Evolutionary conservation across 2,888 invertebrate species (phyloP), one percentile per base, ranked within the genome.

Genomic region (Petrophora chlorosata): DNA sequence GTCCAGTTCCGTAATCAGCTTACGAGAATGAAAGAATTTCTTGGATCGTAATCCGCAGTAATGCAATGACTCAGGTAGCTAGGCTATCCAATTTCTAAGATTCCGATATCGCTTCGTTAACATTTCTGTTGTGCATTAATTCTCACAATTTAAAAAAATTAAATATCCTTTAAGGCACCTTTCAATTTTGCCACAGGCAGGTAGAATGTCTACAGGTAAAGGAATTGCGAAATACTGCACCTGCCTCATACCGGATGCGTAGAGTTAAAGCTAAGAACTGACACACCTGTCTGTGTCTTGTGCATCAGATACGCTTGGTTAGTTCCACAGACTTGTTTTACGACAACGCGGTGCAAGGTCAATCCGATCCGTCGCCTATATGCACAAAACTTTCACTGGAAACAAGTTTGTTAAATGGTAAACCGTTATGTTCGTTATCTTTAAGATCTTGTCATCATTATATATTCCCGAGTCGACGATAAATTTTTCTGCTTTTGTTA

Each of bases 301-400:
- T 36, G 26, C 41, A 35, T 52, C 40, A 35, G 34, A 17, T 38
- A 22, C 33, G 34, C 36, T 41, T 39, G 40, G 47, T 50, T 47
- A 51, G 44, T 15, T 45, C 41, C 29, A 49, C 19, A 60, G 50
- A 67, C 70, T 66, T 48, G 68, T 73, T 71, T 65, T 59, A 61
- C 61, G 39, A 63, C 56, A 61, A 39, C 38, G 26, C 51, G 39
- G 39, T 58, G 59, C 73, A 72, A 73, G 76, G 76, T 73, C 75
- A 71, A 65, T 61, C 53, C 50, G 57, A 58, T 50, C 41, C 38
- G 48, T 57, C 47, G 53, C 48, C 48, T 64, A 36, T 54, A 63
- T 63, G 58, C 56, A 59, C 56, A 67, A 46, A 70, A 76, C 76
- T 76, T 76, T 76, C 76, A 72, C 76, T 71, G 51, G 23, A 53